Percentiles rank a stretch among this genome's conserved stretches.
phyloP scores from a whole-genome alignment of 2,797 vertebrate species.

The Octomys mimax region DNA sequence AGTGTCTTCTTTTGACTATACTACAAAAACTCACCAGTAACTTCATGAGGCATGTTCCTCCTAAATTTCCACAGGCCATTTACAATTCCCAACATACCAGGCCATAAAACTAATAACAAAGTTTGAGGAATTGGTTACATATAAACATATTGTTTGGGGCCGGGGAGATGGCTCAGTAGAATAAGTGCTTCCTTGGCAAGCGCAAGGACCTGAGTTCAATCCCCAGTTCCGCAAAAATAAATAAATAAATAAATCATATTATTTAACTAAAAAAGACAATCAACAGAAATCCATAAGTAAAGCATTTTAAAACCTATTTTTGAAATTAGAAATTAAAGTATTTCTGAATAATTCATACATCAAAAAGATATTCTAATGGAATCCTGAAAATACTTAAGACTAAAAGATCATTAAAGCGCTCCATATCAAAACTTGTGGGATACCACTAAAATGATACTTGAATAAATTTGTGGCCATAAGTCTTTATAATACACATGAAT shows the following conservation, averaged over 20 bases:
- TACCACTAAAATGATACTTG: not conserved
- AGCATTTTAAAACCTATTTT: not conserved
- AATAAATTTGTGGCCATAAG: slow-evolving; percentile 20
- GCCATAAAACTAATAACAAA: slow-evolving; percentile 9
- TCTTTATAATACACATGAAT: not conserved
- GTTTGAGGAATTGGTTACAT: not conserved
- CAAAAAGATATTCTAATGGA: slow-evolving; percentile 35
- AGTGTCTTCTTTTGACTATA: not conserved
- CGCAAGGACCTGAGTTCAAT: too few relatives aligned
- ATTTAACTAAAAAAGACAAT: slow-evolving; percentile 20
- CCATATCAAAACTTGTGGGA: not conserved
- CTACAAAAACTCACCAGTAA: slow-evolving; percentile 6
- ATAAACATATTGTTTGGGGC: too few relatives aligned
- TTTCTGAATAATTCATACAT: slow-evolving; percentile 18
- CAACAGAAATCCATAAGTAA: slow-evolving; percentile 24
- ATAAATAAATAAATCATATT: too few relatives aligned
- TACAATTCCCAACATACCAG: not conserved
- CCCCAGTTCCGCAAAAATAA: too few relatives aligned
- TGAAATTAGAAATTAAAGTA: slow-evolving; percentile 42
- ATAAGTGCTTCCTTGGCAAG: too few relatives aligned
- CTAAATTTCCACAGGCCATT: not conserved
- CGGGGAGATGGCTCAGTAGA: too few relatives aligned
- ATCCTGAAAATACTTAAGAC: slow-evolving; percentile 22
- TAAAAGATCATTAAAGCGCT: not conserved
- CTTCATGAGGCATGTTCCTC: not conserved